Base-by-base conservation (phyloP, 2,797 vertebrate species). In the Rhynchonycteris naso region DNA sequence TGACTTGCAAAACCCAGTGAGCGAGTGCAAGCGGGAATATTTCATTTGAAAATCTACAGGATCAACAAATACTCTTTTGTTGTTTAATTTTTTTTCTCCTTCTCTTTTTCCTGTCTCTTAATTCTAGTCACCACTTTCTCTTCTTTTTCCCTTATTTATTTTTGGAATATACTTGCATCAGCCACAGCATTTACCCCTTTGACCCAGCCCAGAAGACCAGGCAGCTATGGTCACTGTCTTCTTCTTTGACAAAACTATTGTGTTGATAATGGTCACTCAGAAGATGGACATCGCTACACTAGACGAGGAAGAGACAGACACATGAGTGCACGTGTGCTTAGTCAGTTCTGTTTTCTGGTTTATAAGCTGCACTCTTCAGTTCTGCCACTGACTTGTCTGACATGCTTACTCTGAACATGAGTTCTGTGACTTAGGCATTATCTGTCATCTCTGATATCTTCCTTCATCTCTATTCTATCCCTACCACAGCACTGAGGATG, bases 1-100 rank as follows among this genome's bases (percentile, higher is more conserved):
- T 98, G 99, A 99, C 98, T 99, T 99, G 95, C 99, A 99, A 98
- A 99, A 98, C 98, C 97, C 99, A 95, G 98, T 99, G 98, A 99
- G 98, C 97, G 99, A 99, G 97, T 99, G 98, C 98, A 99, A 99
- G 98, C 99, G 99, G 97, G 99, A 99, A 96, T 99, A 99, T 98
- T 99, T 99, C 98, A 99, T 99, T 98, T 99, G 98, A 99, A 91
- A 96, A 97, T 97, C 96, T 91, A 30, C 61, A 85, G 84, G 96
- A 91, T 95, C 96, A 95, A 90, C 93, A 95, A 50, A 96, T 94
- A 93, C 78, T 96, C 81, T 96, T 95, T 89, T 91, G 76, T 93
- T 61, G 65, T 75, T 96, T 8, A 47, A 19, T 50, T 66, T 79
- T 66, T 79, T 82, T 72, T 30, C 13, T 35, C 30, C 63, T 88